These are phyloP conservation scores for Ancistrus triradiatus DNA, from an alignment of 2,113 vertebrate genomes.

Conservation along the genomic window DNA sequence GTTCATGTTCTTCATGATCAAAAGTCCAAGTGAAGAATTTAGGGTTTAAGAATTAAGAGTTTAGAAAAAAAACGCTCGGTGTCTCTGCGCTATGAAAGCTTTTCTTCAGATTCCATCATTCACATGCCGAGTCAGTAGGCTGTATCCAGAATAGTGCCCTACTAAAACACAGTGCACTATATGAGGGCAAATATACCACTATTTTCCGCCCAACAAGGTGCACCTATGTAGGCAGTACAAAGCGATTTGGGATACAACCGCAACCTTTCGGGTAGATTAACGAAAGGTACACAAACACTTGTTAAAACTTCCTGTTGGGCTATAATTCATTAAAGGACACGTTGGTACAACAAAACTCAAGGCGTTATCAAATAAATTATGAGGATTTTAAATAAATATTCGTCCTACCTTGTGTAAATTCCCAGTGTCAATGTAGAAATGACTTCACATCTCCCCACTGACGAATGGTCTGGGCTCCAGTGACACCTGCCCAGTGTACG, in stretches of 20 bases:
- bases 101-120: slow-evolving; percentile 35
- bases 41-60: no score
- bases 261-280: not conserved
- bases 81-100: no score
- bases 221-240: not conserved
- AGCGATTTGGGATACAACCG: not conserved
- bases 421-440: not conserved
- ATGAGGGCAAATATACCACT: no score
- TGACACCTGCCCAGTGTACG: slow-evolving; percentile 8
- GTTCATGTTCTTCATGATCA: no score
- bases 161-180: not conserved
- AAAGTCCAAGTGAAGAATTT: no score
- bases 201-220: not conserved
- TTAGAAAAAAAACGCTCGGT: no score
- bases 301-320: slow-evolving; percentile 22
- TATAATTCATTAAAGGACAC: not conserved
- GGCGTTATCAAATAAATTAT: not conserved
- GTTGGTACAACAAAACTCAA: not conserved
- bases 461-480: not conserved
- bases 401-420: not conserved
- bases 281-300: not conserved
- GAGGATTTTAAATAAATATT: not conserved
- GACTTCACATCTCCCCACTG: not conserved
- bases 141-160: not conserved
- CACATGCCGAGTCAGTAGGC: no score